These are phyloP conservation scores for Glaucopsyche alexis DNA, from an alignment of 2,888 invertebrate species.

Conservation along the genomic window DNA sequence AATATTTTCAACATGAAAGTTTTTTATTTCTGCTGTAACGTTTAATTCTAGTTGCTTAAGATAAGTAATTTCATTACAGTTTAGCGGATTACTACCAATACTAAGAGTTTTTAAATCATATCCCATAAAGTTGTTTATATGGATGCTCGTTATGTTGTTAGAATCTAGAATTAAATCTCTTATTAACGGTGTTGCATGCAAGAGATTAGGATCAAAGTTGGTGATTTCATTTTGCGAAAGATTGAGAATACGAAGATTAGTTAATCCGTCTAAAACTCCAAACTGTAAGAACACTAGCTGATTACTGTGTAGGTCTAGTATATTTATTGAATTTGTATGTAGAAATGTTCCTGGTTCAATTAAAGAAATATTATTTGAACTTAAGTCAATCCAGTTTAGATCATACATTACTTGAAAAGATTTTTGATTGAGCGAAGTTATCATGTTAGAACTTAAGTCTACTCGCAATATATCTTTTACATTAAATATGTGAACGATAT, in stretches of 20 bases:
- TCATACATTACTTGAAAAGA: constrained; percentile 33
- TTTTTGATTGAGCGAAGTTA: constrained; percentile 31
- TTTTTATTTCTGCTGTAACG: constrained; percentile 34
- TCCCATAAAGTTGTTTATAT: constrained; percentile 28
- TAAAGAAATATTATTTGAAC: constrained; percentile 35
- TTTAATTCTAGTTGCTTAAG: constrained; percentile 29
- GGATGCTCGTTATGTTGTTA: constrained; percentile 35
- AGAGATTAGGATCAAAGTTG: constrained; percentile 32
- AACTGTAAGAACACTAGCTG: constrained; percentile 32
- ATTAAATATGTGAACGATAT: constrained; percentile 31
- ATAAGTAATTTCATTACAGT: constrained; percentile 34
- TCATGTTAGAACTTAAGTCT: constrained; percentile 33
- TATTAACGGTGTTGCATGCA: constrained; percentile 34
- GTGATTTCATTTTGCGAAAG: constrained; percentile 37
- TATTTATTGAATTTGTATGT: constrained; percentile 33
- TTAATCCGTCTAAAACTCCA: constrained; percentile 34
- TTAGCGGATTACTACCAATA: constrained; percentile 37
- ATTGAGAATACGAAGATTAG: constrained; percentile 35
- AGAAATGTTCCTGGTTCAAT: constrained; percentile 39
- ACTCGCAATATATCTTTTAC: constrained; percentile 30
- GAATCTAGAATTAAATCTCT: constrained; percentile 33
- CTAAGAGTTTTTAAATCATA: constrained; percentile 32
- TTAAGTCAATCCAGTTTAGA: constrained; percentile 35
- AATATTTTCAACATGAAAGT: constrained; percentile 37
- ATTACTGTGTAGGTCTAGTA: constrained; percentile 34